Conservation (phyloP, 2,888 invertebrate species). For the Oasisia sp. region DNA sequence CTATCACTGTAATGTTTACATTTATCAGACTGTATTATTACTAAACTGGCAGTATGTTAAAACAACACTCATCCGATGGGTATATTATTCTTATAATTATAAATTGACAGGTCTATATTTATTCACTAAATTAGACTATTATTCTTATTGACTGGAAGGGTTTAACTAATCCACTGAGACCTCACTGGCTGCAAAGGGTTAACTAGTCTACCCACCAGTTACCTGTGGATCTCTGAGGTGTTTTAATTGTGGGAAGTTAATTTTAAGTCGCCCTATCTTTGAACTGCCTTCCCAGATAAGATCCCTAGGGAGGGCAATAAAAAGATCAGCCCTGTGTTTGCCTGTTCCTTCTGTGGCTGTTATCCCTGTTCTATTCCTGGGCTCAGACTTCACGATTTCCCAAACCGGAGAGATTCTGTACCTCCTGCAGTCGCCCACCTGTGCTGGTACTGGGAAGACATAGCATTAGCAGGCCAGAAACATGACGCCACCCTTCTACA, state of each 20-base stretch:
- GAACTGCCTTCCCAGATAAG: slow-evolving; percentile 1
- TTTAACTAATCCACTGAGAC: too few species aligned
- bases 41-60: too few species aligned
- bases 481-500: neutral
- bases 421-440: neutral
- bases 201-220: neutral
- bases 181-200: neutral
- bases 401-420: neutral
- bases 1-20: too few species aligned
- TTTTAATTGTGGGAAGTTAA: neutral
- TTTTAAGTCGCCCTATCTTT: neutral
- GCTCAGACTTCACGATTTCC: neutral
- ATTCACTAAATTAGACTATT: neutral
- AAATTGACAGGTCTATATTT: too few species aligned
- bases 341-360: neutral
- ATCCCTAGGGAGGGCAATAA: neutral
- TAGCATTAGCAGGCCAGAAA: neutral
- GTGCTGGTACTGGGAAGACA: neutral
- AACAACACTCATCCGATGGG: too few species aligned
- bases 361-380: neutral
- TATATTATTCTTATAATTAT: too few species aligned
- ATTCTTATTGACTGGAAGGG: neutral
- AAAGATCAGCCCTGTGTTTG: neutral
- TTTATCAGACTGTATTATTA: too few species aligned
- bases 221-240: neutral